A percentile compares a stretch with the other conserved stretches of the same genome.
These are phyloP conservation scores for Byasa hedistus DNA, from an alignment of 2,888 invertebrate species.

Conservation along the genomic window DNA sequence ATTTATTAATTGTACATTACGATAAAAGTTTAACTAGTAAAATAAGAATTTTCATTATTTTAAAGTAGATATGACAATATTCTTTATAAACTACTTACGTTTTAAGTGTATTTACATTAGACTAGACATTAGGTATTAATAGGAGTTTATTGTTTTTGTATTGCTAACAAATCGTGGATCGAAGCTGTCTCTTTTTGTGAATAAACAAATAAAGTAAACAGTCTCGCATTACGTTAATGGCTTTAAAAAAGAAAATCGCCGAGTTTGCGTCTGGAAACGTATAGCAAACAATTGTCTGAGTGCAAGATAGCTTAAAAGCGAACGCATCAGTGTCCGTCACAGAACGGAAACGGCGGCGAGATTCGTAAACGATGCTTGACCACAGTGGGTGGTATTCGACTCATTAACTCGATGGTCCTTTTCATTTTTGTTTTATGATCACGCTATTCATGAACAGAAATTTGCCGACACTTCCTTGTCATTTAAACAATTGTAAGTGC, in stretches of 20 bases:
- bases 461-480: slow-evolving; percentile 13
- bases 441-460: slow-evolving; percentile 21
- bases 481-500: slow-evolving; percentile 3
- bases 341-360: slow-evolving; percentile 64
- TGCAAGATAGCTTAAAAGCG: slow-evolving; percentile 33
- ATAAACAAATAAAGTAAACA: slow-evolving; percentile 1
- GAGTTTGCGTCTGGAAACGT: not conserved
- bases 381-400: slow-evolving; percentile 64
- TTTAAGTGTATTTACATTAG: no score
- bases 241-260: slow-evolving; percentile 16
- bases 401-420: slow-evolving; percentile 44
- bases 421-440: slow-evolving; percentile 36
- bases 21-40: no score
- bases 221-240: slow-evolving; percentile 20
- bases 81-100: no score
- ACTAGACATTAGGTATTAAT: no score
- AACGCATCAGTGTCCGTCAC: slow-evolving; percentile 38
- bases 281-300: slow-evolving; percentile 29
- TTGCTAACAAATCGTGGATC: no score
- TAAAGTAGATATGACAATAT: no score
- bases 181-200: no score
- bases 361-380: slow-evolving; percentile 58
- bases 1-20: no score
- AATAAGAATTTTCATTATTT: no score
- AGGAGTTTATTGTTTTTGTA: no score